Percentiles rank a stretch among this genome's conserved stretches.
Conservation (phyloP, 2,888 invertebrate genomes). For the Thumatha senex region DNA sequence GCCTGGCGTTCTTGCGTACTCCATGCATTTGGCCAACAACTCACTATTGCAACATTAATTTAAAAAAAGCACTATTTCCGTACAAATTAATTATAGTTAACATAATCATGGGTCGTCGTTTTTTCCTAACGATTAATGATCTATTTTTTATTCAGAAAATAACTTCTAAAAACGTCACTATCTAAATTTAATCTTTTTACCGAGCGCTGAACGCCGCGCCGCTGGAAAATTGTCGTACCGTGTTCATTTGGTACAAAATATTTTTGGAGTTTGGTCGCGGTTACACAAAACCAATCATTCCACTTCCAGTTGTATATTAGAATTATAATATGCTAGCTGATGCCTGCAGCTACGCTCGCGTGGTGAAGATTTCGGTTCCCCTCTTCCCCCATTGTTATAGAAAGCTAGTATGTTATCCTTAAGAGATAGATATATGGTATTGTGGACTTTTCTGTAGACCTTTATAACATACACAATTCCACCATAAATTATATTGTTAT, state of each 20-base stretch:
- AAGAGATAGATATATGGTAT: too few species aligned
- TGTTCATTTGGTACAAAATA: constrained; percentile 73
- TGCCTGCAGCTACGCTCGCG: too few species aligned
- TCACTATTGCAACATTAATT: constrained; percentile 49
- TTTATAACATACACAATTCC: too few species aligned
- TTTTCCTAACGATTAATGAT: constrained; percentile 11
- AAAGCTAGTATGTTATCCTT: too few species aligned
- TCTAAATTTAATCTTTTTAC: constrained; percentile 72
- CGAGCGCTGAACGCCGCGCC: constrained; percentile 54
- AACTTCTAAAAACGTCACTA: constrained; percentile 63
- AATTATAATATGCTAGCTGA: too few species aligned
- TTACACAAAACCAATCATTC: constrained; percentile 53
- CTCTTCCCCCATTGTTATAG: too few species aligned
- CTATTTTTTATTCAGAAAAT: constrained; percentile 13
- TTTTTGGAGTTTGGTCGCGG: constrained; percentile 62
- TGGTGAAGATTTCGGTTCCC: too few species aligned
- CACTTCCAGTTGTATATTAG: constrained; percentile 23
- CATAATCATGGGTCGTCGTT: not conserved
- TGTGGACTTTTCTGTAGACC: too few species aligned
- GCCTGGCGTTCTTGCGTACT: constrained; percentile 53
- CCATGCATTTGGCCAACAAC: constrained; percentile 50
- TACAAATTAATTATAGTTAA: constrained; percentile 28
- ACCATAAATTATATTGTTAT: too few species aligned
- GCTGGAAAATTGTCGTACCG: constrained; percentile 69
- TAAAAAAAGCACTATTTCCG: constrained; percentile 10